Percentiles rank a stretch among this genome's conserved stretches.
Conservation (phyloP, 2,888 invertebrate genomes). For the Habroteleia sp. region DNA sequence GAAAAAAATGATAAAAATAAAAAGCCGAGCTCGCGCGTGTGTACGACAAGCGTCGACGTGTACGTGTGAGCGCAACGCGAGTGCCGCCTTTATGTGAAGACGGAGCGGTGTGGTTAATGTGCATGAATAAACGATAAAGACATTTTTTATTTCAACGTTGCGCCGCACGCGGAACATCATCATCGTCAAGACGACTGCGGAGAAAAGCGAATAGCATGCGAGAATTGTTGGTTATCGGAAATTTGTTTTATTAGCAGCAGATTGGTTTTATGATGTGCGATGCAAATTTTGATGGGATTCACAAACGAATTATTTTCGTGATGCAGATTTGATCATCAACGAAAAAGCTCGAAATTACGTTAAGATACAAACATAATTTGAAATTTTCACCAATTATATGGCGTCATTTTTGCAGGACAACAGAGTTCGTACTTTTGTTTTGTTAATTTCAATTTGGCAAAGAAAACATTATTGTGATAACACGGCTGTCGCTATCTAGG, state of each 20-base stretch:
- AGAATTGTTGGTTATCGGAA: background rate
- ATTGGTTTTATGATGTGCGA: too few species aligned
- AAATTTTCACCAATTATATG: too few species aligned
- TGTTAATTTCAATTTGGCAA: too few species aligned
- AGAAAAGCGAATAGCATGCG: conserved; percentile 20
- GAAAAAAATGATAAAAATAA: conserved; percentile 31
- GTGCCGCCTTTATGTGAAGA: conserved; percentile 15
- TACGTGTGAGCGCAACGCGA: background rate
- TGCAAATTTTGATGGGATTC: too few species aligned
- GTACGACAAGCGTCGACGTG: background rate
- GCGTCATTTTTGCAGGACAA: too few species aligned
- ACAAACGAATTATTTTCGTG: too few species aligned
- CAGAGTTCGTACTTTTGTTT: too few species aligned
- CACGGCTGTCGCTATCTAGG: too few species aligned
- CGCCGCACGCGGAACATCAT: conserved; percentile 36
- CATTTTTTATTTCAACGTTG: conserved; percentile 35
- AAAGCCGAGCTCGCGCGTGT: conserved; percentile 6
- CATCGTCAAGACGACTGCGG: conserved; percentile 37
- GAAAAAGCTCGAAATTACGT: too few species aligned
- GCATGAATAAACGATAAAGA: conserved; percentile 57
- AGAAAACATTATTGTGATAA: too few species aligned
- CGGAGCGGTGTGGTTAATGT: conserved; percentile 27
- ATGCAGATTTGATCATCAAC: too few species aligned
- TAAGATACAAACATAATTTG: too few species aligned
- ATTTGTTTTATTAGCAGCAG: background rate